These are phyloP conservation scores for Drosophila neonasuta DNA, from an alignment of 2,888 invertebrate genomes.

Conservation along the genomic window DNA sequence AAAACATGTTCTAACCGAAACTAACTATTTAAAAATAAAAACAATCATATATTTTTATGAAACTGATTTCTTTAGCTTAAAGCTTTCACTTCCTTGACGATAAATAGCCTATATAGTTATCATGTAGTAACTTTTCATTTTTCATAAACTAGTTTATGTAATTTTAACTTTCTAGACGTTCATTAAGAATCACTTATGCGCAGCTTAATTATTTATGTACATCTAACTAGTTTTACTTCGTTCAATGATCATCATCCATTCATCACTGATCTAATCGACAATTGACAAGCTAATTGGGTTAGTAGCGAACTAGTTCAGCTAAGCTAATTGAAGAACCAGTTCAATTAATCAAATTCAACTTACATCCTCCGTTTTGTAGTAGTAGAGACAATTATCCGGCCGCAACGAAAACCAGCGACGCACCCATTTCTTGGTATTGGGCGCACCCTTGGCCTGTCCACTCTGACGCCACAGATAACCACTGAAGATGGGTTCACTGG, in stretches of 20 bases:
- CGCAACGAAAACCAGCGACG: constrained; percentile 95
- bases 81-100: too few species aligned
- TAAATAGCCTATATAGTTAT: background rate
- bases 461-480: constrained; percentile 91
- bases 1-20: too few species aligned
- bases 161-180: background rate
- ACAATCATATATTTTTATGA: too few species aligned
- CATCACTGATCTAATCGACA: background rate
- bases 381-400: constrained; percentile 96
- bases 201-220: background rate
- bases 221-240: background rate
- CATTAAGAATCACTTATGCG: background rate
- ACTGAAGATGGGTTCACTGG: constrained; percentile 86
- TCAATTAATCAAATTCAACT: constrained; percentile 74
- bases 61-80: too few species aligned
- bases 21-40: too few species aligned
- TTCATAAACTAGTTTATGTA: background rate
- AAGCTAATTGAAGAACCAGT: background rate
- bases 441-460: constrained; percentile 84
- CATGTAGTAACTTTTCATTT: background rate
- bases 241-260: background rate
- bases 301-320: background rate
- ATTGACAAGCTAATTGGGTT: background rate
- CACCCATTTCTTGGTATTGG: constrained; percentile 88
- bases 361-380: constrained; percentile 95